These are phyloP conservation scores for Tachuris rubrigastra DNA, from an alignment of 2,113 vertebrate species.

Conservation along the genomic window DNA sequence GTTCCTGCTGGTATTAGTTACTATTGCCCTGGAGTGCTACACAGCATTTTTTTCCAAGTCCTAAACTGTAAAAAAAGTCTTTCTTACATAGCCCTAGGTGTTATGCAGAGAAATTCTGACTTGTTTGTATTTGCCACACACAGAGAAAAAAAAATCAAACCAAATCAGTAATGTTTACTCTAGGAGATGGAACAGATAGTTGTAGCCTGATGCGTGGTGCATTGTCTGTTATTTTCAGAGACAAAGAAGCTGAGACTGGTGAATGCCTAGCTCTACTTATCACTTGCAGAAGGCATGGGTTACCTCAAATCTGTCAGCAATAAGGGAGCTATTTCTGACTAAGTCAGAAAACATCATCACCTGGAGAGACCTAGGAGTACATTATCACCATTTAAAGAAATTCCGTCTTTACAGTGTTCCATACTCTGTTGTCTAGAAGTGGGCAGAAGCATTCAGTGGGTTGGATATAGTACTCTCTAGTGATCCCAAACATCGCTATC, in stretches of 20 bases:
- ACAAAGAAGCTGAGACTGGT: background rate
- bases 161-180: background rate
- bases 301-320: conserved; percentile 60
- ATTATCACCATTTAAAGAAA: conserved; percentile 37
- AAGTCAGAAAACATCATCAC: conserved; percentile 32
- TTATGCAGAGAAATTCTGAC: background rate
- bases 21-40: background rate
- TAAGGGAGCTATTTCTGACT: conserved; percentile 42
- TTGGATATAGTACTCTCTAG: background rate
- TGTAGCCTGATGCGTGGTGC: background rate
- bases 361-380: conserved; percentile 10
- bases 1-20: background rate
- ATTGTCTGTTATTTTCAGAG: background rate
- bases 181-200: background rate
- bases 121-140: background rate
- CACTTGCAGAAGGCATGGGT: background rate
- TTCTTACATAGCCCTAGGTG: background rate
- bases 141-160: background rate
- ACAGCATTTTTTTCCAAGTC: background rate
- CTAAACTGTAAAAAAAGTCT: background rate
- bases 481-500: conserved; percentile 8
- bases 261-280: conserved; percentile 11
- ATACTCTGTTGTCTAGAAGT: conserved; percentile 28
- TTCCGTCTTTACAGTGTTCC: background rate
- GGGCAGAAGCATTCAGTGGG: conserved; percentile 25